These are phyloP conservation scores for Holothuria glaberrima DNA, from an alignment of 35 echinoderm and acorn worm species.

Conservation along the genomic window DNA sequence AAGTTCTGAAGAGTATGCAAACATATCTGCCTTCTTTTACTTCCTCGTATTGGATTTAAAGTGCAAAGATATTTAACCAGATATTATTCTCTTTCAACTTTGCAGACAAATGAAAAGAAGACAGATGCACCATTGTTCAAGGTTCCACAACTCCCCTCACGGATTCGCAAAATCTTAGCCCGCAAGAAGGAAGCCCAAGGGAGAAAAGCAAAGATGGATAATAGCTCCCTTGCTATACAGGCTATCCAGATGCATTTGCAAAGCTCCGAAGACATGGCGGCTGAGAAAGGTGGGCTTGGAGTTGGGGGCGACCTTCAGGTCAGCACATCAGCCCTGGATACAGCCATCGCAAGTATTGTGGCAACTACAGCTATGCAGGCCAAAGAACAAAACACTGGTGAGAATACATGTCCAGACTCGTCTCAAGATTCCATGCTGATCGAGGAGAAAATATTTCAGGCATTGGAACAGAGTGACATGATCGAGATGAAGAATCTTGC, in stretches of 20 bases:
- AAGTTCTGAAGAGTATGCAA: no score
- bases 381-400: slow-evolving; percentile 19
- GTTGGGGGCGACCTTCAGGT: slow-evolving; percentile 35
- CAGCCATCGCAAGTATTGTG: slow-evolving; percentile 53
- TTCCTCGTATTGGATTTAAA: not conserved
- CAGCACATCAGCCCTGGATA: slow-evolving; percentile 51
- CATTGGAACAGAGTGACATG: slow-evolving; percentile 44
- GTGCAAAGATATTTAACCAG: not conserved
- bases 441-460: slow-evolving; percentile 59
- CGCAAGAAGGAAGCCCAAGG: slow-evolving; percentile 43
- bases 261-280: slow-evolving; percentile 40
- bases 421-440: slow-evolving; percentile 47
- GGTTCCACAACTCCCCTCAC: slow-evolving; percentile 58
- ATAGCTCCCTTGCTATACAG: slow-evolving; percentile 48
- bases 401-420: slow-evolving; percentile 10
- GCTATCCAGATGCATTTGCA: slow-evolving; percentile 61
- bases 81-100: slow-evolving; percentile 22
- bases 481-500: slow-evolving; percentile 56
- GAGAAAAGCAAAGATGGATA: slow-evolving; percentile 44
- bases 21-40: not conserved
- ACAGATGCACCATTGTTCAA: slow-evolving; percentile 57
- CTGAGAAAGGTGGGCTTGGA: slow-evolving; percentile 37
- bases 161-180: slow-evolving; percentile 58
- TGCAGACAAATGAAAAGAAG: slow-evolving; percentile 62
- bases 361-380: slow-evolving; percentile 51